Evolutionary conservation across 2,797 vertebrate genomes (phyloP), one percentile per base, ranked within the genome.

Genomic region (Semotilus atromaculatus): DNA sequence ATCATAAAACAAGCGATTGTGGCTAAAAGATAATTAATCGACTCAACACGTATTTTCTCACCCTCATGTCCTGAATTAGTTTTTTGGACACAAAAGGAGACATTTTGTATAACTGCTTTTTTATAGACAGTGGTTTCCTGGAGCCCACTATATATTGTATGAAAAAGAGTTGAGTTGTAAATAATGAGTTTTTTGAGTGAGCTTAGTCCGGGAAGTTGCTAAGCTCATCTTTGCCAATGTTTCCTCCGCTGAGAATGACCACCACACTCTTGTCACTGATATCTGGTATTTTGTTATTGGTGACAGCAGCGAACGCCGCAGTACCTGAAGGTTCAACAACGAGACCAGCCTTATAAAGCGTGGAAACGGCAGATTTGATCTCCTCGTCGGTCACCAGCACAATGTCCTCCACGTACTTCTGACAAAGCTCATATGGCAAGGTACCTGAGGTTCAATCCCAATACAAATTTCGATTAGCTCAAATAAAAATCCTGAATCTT

Each of bases 141-240:
- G 14, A 40, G 40, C 9, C 40, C 40, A 40, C 40, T 40, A 0
- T 38, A 38, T 38, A 7, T 38, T 38, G 36, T 38, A 38, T 40
- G 21, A 38, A 68, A 23, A 14, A 26, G 21, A 2, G 55, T n/a
- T 55, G 23, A 18, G 11, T 23, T 26, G 55, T 60, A 26, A 60
- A n/a, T 13, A 4, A n/a, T 26, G 55, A 13, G 5, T 14, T 7
- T 14, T 16, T 48, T 3, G 2, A 19, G 3, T 29, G 4, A 51
- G 19, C 74, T 93, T 83, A 95, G 23, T 94, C 90, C 2, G 88
- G 91, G 80, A 95, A 94, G 82, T 92, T 83, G 1, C 67, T 3
- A 0, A 96, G 92, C 86, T 96, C 95, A n/a, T 96, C 94, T 91
- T 94, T 96, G 31, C 92, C 92, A 0, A 96, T 87, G 87, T 96